phyloP scores from a whole-genome alignment of 2,113 vertebrate species.

The Myodes glareolus region DNA sequence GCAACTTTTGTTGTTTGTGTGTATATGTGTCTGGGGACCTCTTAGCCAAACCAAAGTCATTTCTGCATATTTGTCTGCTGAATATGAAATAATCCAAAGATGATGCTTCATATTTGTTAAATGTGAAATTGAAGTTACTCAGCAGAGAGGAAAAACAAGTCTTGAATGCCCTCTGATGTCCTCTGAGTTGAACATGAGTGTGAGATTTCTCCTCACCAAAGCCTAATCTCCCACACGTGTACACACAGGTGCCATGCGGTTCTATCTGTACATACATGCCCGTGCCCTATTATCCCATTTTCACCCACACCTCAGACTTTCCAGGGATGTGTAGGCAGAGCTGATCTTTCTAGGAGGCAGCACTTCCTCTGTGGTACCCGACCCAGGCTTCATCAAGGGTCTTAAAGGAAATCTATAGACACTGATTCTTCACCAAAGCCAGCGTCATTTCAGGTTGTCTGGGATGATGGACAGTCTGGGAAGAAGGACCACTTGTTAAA shows the following conservation, averaged over 20 bases:
- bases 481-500: background rate
- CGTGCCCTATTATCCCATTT: background rate
- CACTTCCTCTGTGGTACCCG: background rate
- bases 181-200: background rate
- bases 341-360: background rate
- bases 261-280: fast-evolving
- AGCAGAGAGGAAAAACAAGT: constrained; percentile 57
- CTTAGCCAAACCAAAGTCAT: constrained; percentile 61
- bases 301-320: background rate
- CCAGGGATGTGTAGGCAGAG: background rate
- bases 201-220: background rate
- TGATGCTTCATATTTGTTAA: constrained; percentile 45
- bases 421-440: background rate
- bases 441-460: background rate
- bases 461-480: background rate
- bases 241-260: background rate
- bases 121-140: constrained; percentile 72
- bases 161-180: background rate
- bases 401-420: background rate
- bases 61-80: constrained; percentile 68
- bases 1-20: background rate
- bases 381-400: background rate
- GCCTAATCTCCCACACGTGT: background rate
- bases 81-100: constrained; percentile 58
- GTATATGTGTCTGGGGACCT: background rate